A percentile compares a stretch with the other conserved stretches of the same genome.
Conservation (phyloP, 2,888 invertebrate genomes). For the Bibio marci region DNA sequence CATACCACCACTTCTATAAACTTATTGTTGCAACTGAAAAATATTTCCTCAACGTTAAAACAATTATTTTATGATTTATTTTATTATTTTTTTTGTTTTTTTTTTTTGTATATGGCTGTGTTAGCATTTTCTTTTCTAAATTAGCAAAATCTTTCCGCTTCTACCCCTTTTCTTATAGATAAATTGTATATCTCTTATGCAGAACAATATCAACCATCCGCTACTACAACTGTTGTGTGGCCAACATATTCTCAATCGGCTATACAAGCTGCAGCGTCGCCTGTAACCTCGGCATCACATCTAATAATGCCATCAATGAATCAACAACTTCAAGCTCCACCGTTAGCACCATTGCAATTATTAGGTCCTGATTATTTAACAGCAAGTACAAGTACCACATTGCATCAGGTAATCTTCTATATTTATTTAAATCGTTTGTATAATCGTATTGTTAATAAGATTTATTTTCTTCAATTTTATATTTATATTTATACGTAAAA, state of each 20-base stretch:
- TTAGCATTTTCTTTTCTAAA: conserved; percentile 4
- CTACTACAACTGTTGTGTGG: conserved; percentile 59
- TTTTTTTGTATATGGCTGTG: not conserved
- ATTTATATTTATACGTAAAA: too few species aligned
- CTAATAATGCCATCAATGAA: conserved; percentile 11
- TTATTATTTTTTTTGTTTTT: too few species aligned
- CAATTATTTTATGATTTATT: too few species aligned
- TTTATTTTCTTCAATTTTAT: not conserved
- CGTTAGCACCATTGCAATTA: conserved; percentile 48
- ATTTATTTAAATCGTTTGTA: too few species aligned
- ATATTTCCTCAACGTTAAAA: too few species aligned
- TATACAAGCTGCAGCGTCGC: conserved; percentile 22
- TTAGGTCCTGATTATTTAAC: conserved; percentile 38
- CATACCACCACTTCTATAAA: too few species aligned
- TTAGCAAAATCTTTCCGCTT: not conserved
- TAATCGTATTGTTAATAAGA: too few species aligned
- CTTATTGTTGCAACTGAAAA: too few species aligned
- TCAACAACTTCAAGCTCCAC: conserved; percentile 22
- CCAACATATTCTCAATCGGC: conserved; percentile 41
- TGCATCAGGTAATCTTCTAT: conserved; percentile 27
- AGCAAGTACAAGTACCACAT: conserved; percentile 42
- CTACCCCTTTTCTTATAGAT: conserved; percentile 5
- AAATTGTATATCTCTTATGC: conserved; percentile 11
- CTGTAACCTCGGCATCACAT: conserved; percentile 17
- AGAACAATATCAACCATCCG: conserved; percentile 53